phyloP scores from a whole-genome alignment of 2,888 invertebrate genomes.

The Perithous albicinctus region DNA sequence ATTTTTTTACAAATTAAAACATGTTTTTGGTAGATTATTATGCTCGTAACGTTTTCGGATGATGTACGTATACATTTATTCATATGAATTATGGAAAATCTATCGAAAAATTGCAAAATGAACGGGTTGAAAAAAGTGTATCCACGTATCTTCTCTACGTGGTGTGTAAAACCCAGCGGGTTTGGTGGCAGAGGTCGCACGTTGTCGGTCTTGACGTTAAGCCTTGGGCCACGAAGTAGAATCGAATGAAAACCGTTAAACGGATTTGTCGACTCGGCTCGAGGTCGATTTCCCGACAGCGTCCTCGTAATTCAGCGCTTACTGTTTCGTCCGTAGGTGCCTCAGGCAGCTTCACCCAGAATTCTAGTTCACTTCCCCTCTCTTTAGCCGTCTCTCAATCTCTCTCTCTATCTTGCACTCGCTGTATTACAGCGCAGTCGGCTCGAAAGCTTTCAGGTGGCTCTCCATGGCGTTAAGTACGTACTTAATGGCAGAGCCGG shows the following conservation, averaged over 20 bases:
- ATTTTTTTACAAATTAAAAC: too few relatives aligned
- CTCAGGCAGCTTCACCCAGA: constrained; percentile 1
- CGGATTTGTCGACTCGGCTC: constrained; percentile 71
- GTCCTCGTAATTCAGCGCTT: constrained; percentile 22
- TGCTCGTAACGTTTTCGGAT: too few relatives aligned
- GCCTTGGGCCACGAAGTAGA: constrained; percentile 36
- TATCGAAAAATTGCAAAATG: too few relatives aligned
- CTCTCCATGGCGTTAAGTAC: constrained; percentile 60
- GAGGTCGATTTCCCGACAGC: constrained; percentile 62
- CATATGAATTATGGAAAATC: too few relatives aligned
- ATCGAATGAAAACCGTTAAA: constrained; percentile 70
- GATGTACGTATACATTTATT: too few relatives aligned
- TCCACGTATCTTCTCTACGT: too few relatives aligned
- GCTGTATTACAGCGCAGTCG: constrained; percentile 6
- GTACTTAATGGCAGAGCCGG: constrained; percentile 57
- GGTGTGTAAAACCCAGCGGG: constrained; percentile 1
- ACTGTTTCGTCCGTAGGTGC: constrained; percentile 2
- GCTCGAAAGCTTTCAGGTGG: constrained; percentile 49
- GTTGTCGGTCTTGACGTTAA: constrained; percentile 43
- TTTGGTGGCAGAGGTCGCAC: constrained; percentile 13
- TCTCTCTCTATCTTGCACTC: constrained; percentile 19
- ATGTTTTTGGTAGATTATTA: too few relatives aligned
- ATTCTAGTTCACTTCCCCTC: constrained; percentile 8
- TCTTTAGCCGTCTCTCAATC: constrained; percentile 13
- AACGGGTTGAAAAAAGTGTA: too few relatives aligned